These are phyloP conservation scores for Mormoops blainvillei DNA, from an alignment of 2,113 vertebrate species.

Conservation along the genomic window DNA sequence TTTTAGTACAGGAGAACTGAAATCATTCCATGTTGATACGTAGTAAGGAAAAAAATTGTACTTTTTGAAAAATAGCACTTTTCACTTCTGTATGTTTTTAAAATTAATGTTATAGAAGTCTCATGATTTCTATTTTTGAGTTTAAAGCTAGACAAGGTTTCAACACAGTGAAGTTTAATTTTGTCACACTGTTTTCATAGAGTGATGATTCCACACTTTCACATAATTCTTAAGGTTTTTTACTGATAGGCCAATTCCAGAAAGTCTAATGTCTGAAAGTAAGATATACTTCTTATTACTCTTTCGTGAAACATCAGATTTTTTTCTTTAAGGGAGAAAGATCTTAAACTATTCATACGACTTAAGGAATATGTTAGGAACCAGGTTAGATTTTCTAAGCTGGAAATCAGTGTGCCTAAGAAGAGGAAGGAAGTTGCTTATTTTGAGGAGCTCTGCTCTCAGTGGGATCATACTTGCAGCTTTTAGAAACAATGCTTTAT, in stretches of 20 bases:
- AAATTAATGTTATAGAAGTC: conserved; percentile 60
- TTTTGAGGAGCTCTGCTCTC: not conserved
- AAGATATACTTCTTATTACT: conserved; percentile 2
- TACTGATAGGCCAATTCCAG: conserved; percentile 35
- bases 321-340: not conserved
- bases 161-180: conserved; percentile 56
- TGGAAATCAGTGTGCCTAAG: conserved; percentile 15
- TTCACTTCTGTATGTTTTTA: conserved; percentile 73
- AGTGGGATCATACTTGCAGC: not conserved
- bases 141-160: conserved; percentile 56
- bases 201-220: conserved; percentile 59
- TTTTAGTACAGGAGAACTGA: conserved; percentile 77
- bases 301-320: not conserved
- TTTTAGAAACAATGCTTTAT: not conserved
- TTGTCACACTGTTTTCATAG: conserved; percentile 62
- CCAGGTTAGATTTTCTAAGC: conserved; percentile 21
- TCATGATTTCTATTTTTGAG: conserved; percentile 68
- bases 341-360: conserved; percentile 15
- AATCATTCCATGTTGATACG: conserved; percentile 77
- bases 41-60: conserved; percentile 54
- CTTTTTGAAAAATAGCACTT: conserved; percentile 73
- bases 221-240: conserved; percentile 55
- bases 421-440: not conserved
- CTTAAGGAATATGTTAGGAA: conserved; percentile 25
- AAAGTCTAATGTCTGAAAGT: conserved; percentile 30